phyloP scores from a whole-genome alignment of 1,140 invertebrate genomes.

The Euwallacea similis region DNA sequence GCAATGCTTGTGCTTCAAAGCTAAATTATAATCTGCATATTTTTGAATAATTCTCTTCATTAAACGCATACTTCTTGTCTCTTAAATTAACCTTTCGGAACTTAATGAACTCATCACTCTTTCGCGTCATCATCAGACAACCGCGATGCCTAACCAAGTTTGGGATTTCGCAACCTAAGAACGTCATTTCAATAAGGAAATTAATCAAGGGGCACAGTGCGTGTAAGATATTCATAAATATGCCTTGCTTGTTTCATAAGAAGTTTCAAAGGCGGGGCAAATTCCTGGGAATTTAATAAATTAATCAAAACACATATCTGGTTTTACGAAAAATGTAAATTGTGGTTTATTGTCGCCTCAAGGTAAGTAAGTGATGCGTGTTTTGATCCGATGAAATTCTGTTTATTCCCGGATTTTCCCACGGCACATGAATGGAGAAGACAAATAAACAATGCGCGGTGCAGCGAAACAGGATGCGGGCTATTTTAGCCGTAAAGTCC shows the following conservation, averaged over 20 bases:
- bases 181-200: background rate
- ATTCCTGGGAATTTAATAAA: background rate
- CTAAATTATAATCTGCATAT: slow-evolving; percentile 19
- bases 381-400: background rate
- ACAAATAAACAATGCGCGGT: background rate
- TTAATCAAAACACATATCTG: background rate
- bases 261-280: background rate
- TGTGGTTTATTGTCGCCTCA: background rate
- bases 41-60: slow-evolving; percentile 8
- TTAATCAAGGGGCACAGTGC: background rate
- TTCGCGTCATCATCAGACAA: slow-evolving; percentile 6
- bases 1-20: slow-evolving; percentile 5
- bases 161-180: background rate
- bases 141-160: background rate
- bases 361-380: background rate
- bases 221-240: background rate
- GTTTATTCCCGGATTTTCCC: slow-evolving; percentile 1
- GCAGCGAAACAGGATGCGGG: background rate
- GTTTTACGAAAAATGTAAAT: background rate
- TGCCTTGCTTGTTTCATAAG: background rate
- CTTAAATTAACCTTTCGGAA: slow-evolving; percentile 12
- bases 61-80: slow-evolving; percentile 14
- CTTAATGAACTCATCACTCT: slow-evolving; percentile 13
- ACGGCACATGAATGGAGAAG: slow-evolving; percentile 6
- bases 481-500: slow-evolving; percentile 14